phyloP scores from a whole-genome alignment of 2,113 vertebrate genomes.

The Naja naja region DNA sequence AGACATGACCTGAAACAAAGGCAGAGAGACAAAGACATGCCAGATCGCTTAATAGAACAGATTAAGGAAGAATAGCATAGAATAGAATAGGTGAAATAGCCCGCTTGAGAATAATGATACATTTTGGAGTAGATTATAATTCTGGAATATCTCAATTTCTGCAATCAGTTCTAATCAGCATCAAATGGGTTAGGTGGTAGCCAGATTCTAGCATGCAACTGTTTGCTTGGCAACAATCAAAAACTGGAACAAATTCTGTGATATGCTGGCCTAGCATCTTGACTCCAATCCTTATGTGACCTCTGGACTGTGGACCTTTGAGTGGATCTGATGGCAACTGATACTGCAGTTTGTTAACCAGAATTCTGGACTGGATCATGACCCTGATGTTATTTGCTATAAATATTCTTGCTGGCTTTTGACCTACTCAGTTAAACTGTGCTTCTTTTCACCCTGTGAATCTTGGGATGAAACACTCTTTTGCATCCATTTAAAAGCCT shows the following conservation, averaged over 20 bases:
- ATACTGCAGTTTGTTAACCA: background rate
- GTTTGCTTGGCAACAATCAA: background rate
- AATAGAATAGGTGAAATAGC: background rate
- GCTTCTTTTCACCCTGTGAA: background rate
- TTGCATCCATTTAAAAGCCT: background rate
- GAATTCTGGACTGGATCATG: background rate
- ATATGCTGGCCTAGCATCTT: background rate
- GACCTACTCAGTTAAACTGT: background rate
- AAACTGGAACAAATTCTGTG: background rate
- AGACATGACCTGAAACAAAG: background rate
- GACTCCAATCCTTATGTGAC: background rate
- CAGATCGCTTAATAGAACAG: background rate
- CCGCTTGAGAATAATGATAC: background rate
- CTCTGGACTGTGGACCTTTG: background rate
- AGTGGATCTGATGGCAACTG: background rate
- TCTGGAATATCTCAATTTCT: background rate
- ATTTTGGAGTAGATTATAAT: background rate
- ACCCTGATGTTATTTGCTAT: background rate
- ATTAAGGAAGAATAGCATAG: background rate
- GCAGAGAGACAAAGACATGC: background rate
- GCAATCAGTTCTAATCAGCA: background rate
- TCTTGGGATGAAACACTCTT: background rate
- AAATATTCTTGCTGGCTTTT: background rate
- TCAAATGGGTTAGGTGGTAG: background rate
- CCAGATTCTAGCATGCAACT: background rate